Evolutionary conservation across 2,797 vertebrate species (phyloP), one percentile per base, ranked within the genome.

Genomic region (Sebastes minor): DNA sequence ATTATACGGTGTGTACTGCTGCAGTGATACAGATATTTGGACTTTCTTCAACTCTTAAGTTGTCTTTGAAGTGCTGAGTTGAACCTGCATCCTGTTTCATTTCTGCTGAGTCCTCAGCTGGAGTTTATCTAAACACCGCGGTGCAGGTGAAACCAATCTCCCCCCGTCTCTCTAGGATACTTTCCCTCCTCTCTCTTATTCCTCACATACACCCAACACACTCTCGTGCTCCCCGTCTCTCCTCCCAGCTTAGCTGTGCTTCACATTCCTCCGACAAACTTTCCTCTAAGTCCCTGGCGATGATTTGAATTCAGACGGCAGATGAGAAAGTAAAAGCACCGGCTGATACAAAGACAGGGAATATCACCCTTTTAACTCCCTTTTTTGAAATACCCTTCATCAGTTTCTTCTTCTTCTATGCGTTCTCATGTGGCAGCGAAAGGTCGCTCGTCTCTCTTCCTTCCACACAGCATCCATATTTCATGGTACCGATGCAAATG

Each of bases 81-180:
- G 77, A 81, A 84, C 72, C 81, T 80, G 76, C 81, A 79, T 88
- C 86, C 81, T 86, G 89, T 82, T 85, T 86, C 28, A 9, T 87
- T 89, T 89, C 78, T 91, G 83, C 89, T 88, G 85, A 90, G 81
- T 88, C 81, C 25, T 76, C 75, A 25, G 76, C 88, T 80, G 74
- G 73, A 85, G 70, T 90, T 87, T 71, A 89, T 90, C 83, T 85
- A 78, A 86, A 86, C 89, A 78, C 81, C n/a, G 62, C 57, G 53
- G 76, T 80, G 83, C 88, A 86, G 90, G 88, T 91, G 89, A 89
- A 92, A 87, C 89, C 90, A 81, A 88, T 92, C 84, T 72, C 73
- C 46, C 55, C 70, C 74, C 11, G 52, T 81, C 75, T 82, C 82
- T 74, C 66, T 59, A 22, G 73, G 80, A 91, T 59, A 52, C 76